These are phyloP conservation scores for Heteromyza rotundicornis DNA, from an alignment of 2,888 invertebrate genomes.

Conservation along the genomic window DNA sequence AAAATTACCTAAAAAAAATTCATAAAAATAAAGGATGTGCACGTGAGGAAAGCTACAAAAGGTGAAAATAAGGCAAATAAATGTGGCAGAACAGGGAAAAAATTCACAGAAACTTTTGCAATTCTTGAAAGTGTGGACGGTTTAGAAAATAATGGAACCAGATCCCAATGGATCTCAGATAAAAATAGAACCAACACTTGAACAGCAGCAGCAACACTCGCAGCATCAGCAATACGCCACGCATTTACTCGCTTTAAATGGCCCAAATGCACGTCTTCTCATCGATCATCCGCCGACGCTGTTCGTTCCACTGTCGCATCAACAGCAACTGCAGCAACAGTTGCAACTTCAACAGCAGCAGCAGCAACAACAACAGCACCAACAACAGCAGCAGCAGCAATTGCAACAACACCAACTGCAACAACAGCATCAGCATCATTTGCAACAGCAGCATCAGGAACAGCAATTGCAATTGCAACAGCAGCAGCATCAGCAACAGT, in stretches of 20 bases:
- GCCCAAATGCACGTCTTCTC: slow-evolving; percentile 58
- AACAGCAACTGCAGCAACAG: slow-evolving; percentile 38
- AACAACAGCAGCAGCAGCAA: slow-evolving; percentile 37
- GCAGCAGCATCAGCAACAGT: slow-evolving; percentile 41
- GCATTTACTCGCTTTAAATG: slow-evolving; percentile 60
- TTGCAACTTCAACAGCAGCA: slow-evolving; percentile 47
- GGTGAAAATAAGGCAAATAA: slow-evolving; percentile 1
- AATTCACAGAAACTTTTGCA: slow-evolving; percentile 31
- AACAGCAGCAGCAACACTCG: slow-evolving; percentile 51
- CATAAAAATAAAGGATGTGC: slow-evolving; percentile 18
- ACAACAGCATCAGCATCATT: slow-evolving; percentile 34
- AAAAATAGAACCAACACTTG: slow-evolving; percentile 61
- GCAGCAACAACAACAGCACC: slow-evolving; percentile 44
- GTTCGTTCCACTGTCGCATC: slow-evolving; percentile 55
- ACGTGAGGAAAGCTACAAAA: slow-evolving; percentile 15
- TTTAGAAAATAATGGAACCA: slow-evolving; percentile 59
- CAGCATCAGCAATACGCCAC: slow-evolving; percentile 56
- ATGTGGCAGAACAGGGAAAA: neutral
- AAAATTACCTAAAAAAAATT: too few relatives aligned
- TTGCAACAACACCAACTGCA: slow-evolving; percentile 48
- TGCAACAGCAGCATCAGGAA: slow-evolving; percentile 47
- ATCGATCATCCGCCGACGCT: slow-evolving; percentile 59
- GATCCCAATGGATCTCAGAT: slow-evolving; percentile 61
- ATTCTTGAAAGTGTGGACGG: slow-evolving; percentile 38
- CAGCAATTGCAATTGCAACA: slow-evolving; percentile 42